Evolutionary conservation across 2,797 vertebrate species (phyloP).

Genomic region (Eurystomus glaucurus): DNA sequence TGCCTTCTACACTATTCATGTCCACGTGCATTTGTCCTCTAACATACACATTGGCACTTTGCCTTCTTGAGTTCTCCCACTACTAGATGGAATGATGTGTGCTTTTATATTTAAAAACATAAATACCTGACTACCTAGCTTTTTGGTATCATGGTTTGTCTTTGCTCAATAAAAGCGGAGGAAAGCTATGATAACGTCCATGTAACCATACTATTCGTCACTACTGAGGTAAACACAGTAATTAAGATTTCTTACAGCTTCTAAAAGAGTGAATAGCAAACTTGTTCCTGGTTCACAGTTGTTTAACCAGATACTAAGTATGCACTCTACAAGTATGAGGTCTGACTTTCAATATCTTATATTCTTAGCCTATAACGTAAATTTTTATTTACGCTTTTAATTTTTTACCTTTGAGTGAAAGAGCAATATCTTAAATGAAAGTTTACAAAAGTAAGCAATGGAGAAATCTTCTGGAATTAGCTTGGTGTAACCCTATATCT

Average conservation of each 20-base stretch:
- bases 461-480: neutral
- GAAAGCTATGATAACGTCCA: neutral
- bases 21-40: neutral
- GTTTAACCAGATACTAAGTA: neutral
- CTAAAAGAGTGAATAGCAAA: neutral
- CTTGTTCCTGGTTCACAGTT: neutral
- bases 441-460: neutral
- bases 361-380: neutral
- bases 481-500: neutral
- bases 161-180: neutral
- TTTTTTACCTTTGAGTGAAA: neutral
- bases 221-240: neutral
- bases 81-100: neutral
- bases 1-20: conserved; percentile 5
- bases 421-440: neutral
- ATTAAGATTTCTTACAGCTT: neutral
- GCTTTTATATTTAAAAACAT: neutral
- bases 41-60: neutral
- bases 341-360: neutral
- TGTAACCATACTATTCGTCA: neutral
- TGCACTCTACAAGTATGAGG: neutral
- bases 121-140: neutral
- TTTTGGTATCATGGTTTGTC: neutral
- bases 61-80: neutral
- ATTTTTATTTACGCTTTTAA: neutral